Evolutionary conservation across 1,140 invertebrate genomes (phyloP), one percentile per base, ranked within the genome.

Genomic region (Camponotus pennsylvanicus): DNA sequence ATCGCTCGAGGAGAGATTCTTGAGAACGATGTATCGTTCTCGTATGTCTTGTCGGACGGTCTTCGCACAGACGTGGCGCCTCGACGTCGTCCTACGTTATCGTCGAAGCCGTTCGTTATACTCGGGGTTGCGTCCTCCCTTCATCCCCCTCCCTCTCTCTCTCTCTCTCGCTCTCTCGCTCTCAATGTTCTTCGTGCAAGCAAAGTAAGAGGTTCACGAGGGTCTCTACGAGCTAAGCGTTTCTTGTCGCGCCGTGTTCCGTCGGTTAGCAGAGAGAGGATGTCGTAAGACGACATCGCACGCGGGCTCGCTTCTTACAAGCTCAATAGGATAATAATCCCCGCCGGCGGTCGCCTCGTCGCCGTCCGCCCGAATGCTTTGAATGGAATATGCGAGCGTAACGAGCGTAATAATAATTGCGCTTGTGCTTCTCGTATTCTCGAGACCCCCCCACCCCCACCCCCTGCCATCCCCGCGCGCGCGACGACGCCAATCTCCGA

Each of bases 261-360:
- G 75, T 71, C 52, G 71, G 55, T 66, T 64, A 59, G 63, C 59
- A 75, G 73, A 80, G 73, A 57, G 83, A 91, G 90, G 91, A 92
- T 88, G 91, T 92, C 91, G 91, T 91, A 91, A 88, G 87, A 92
- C 70, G 87, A 90, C 67, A 87, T 66, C 87, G 86, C 84, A 71
- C 80, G 89, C 66, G 89, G 82, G 86, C 42, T 45, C 77, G 88
- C 88, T 91, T 93, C 92, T 93, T 93, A 94, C 88, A 89, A 93
- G 93, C 92, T 95, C 91, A 94, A 94, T 94, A 93, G 93, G 91
- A 94, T 94, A 95, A 95, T 94, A 92, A 92, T 91, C 91, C 85
- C 85, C 69, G 32, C 49, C 83, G 90, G 67, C 57, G 80, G 66
- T 52, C 52, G 59, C 76, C 37, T 77, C 79, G 84, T 9, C 61